Base-by-base conservation (phyloP, 2,888 invertebrate genomes). In the Molanna angustata region DNA sequence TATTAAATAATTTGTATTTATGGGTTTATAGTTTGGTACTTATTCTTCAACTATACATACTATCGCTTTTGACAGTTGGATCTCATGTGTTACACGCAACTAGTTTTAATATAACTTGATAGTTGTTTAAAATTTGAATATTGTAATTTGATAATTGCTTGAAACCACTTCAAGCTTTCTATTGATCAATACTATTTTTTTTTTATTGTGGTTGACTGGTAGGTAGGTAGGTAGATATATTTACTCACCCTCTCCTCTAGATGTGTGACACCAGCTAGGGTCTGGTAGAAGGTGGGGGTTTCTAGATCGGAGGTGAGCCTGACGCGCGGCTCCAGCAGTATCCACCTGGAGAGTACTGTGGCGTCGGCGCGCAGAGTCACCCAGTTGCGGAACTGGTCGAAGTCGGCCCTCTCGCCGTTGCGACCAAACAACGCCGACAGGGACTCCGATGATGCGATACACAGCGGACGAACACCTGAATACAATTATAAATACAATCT, bases 191-290 rank as follows among this genome's bases (percentile, higher is more conserved):
- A n/a, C n/a, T n/a, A n/a, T n/a, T n/a, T n/a, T n/a, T n/a, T n/a
- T n/a, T n/a, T n/a, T n/a, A n/a, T n/a, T n/a, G n/a, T n/a, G n/a
- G n/a, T n/a, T n/a, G n/a, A n/a, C n/a, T n/a, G n/a, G n/a, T n/a
- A n/a, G n/a, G n/a, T n/a, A n/a, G n/a, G n/a, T n/a, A n/a, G n/a
- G n/a, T n/a, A n/a, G n/a, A n/a, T n/a, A n/a, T n/a, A n/a, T n/a
- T n/a, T n/a, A 32, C 41, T 46, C 68, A 89, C 89, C 69, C 84
- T 79, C 62, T 86, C 86, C 61, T 86, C 86, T 49, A 86, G 78
- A 74, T 95, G 95, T 17, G 95, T 95, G 22, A 95, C 94, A 22
- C 94, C 95, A 33, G 94, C 92, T 55, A 95, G 75, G 47, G 94
- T 94, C 68, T 95, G 94, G 70, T 94, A 95, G 67, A 95, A 94